Conservation (phyloP, 2,888 invertebrate species). For the Pteria penguin region DNA sequence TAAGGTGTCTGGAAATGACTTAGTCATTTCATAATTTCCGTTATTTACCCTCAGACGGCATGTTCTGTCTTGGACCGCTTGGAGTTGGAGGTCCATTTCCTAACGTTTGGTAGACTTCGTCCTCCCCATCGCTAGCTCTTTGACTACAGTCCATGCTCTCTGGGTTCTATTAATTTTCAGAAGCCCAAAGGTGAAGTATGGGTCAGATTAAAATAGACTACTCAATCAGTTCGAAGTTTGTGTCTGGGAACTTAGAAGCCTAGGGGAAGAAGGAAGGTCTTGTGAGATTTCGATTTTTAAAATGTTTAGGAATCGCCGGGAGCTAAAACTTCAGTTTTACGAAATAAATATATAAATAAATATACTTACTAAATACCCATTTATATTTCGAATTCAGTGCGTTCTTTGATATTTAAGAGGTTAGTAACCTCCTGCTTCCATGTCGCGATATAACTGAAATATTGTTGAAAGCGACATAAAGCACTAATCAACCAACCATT, state of each 20-base stretch:
- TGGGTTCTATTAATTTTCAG: neutral
- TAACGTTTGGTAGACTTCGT: neutral
- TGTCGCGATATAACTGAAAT: too few species aligned
- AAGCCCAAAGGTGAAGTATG: neutral
- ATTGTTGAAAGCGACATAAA: too few species aligned
- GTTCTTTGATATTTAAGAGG: too few species aligned
- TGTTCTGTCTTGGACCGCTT: neutral
- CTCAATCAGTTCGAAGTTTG: too few species aligned
- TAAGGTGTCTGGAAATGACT: too few species aligned
- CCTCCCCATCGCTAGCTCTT: neutral
- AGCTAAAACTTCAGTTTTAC: too few species aligned
- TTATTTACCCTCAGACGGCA: neutral
- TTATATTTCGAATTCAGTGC: too few species aligned
- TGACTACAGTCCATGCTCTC: neutral
- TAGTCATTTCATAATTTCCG: neutral
- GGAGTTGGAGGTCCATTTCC: neutral
- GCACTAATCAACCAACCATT: too few species aligned
- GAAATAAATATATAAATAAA: too few species aligned
- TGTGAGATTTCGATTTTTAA: neutral
- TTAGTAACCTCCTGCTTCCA: too few species aligned
- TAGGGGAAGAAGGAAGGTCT: neutral
- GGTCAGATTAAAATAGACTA: neutral
- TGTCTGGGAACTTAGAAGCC: neutral
- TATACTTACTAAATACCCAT: too few species aligned
- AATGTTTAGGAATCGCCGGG: neutral